A percentile compares a stretch with the other conserved stretches of the same genome.
Conservation (phyloP, 2,888 invertebrate genomes). For the Cosmia trapezina region DNA sequence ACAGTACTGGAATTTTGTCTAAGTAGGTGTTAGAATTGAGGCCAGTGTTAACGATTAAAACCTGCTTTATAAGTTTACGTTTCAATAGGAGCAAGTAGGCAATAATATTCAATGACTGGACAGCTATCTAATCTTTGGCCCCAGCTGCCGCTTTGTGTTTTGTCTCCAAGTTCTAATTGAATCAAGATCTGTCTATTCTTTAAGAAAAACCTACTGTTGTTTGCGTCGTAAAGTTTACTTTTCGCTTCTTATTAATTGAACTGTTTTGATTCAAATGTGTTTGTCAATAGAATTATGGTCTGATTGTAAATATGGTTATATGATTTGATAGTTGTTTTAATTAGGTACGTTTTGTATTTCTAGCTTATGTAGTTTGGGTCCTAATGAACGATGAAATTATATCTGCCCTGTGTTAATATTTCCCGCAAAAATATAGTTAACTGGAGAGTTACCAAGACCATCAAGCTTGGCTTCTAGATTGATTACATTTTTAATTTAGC, state of each 20-base stretch:
- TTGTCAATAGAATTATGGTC: constrained; percentile 48
- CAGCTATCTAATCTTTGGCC: constrained; percentile 59
- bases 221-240: constrained; percentile 71
- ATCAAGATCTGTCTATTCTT: constrained; percentile 71
- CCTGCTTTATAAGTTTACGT: background rate
- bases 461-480: background rate
- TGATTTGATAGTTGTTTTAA: constrained; percentile 37
- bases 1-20: constrained; percentile 5
- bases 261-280: constrained; percentile 70
- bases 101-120: background rate
- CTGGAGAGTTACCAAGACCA: background rate
- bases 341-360: background rate
- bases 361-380: background rate
- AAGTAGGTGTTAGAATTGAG: constrained; percentile 12
- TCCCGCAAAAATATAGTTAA: background rate
- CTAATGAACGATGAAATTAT: background rate
- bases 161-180: constrained; percentile 74
- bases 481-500: background rate
- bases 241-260: constrained; percentile 72
- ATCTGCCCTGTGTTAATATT: no score
- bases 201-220: constrained; percentile 74
- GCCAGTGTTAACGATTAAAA: background rate
- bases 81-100: constrained; percentile 11
- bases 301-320: constrained; percentile 11
- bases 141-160: constrained; percentile 66